Evolutionary conservation across 2,888 invertebrate species (phyloP), one percentile per base, ranked within the genome.

Genomic region (Drosophila tanythrix): DNA sequence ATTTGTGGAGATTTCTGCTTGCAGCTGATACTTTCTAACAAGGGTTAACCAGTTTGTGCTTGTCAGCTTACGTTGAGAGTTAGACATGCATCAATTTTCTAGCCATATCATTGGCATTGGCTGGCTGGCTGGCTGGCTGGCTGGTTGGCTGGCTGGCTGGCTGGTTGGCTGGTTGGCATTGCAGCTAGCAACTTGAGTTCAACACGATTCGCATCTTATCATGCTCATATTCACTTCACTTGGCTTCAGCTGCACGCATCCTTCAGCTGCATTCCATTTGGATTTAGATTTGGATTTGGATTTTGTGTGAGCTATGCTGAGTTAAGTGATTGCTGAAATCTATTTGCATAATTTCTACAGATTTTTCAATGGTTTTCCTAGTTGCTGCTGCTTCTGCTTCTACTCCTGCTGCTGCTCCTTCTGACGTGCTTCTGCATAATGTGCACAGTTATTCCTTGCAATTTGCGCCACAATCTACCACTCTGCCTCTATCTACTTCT

Each of bases 261-360:
- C 43, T 36, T 48, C 46, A 27, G 38, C 38, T 29, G 31, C 57
- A 50, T 58, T 53, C 46, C 76, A 31, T 62, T 31, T 57, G 57
- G 15, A 8, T 56, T n/a, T 40, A 27, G 15, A 25, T 55, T 21
- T 35, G 38, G 21, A 15, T 33, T 43, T 46, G 43, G n/a, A 40
- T 40, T 52, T 31, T 15, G 21, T 11, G 27, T 36, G 27, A 38
- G 67, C 66, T 55, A 62, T 58, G 64, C 85, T 40, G 59, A 76
- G 80, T 87, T 85, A 90, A 87, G 90, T 87, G 89, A 87, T 87
- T 89, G 87, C 90, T 79, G 87, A 88, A 90, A 90, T 90, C 77
- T 90, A 90, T 87, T 87, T 87, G 90, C 87, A 87, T 87, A 87
- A 87, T 87, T 87, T 87, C 82, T 76, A 90, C 87, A 87, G 87